Percentiles rank a stretch among this genome's conserved stretches.
Conservation (phyloP, 2,888 invertebrate species). For the Rhamnusium bicolor region DNA sequence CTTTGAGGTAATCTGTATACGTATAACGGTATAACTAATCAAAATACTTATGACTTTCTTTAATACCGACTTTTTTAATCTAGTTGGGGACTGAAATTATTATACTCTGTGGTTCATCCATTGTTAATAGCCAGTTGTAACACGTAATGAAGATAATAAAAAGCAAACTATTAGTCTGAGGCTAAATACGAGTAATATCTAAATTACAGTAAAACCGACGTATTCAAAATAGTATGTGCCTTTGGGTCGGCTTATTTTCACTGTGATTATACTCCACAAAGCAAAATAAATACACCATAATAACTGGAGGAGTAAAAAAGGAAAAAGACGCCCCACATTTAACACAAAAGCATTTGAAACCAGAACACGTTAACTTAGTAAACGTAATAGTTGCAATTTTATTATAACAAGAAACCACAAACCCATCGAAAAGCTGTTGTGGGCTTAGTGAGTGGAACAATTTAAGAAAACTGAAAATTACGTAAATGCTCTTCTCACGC, state of each 20-base stretch:
- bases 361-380: background rate
- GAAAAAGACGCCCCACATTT: conserved; percentile 15
- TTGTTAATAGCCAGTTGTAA: background rate
- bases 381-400: background rate
- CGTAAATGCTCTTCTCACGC: conserved; percentile 39
- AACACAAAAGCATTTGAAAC: conserved; percentile 10
- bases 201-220: background rate
- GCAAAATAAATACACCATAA: conserved; percentile 13
- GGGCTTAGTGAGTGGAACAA: conserved; percentile 33
- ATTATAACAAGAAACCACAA: conserved; percentile 33
- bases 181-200: background rate
- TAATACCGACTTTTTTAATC: too few species aligned
- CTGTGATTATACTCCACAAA: conserved; percentile 19
- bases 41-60: too few species aligned
- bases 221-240: background rate
- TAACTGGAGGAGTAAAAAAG: conserved; percentile 31
- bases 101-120: background rate
- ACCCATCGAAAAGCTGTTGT: conserved; percentile 36
- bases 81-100: background rate
- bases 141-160: background rate
- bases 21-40: too few species aligned
- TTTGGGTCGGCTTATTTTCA: conserved; percentile 3
- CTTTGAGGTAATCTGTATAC: too few species aligned
- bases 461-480: conserved; percentile 37
- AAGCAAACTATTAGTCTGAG: background rate